Evolutionary conservation across 2,888 invertebrate genomes (phyloP).

Genomic region (Anodontia alba): DNA sequence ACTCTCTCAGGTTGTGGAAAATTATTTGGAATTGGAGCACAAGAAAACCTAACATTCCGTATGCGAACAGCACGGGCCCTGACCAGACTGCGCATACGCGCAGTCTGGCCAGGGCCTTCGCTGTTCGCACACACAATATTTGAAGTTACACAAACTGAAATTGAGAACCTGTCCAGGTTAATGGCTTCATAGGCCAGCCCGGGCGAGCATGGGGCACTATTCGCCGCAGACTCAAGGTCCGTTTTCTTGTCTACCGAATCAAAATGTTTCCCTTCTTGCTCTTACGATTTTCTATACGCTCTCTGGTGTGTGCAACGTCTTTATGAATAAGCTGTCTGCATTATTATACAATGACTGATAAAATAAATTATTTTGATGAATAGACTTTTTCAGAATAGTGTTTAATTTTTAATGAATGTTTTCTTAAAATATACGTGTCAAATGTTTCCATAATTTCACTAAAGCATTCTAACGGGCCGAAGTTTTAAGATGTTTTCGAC

Average conservation of each 20-base stretch:
- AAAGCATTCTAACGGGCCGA: background rate
- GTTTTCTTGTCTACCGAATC: background rate
- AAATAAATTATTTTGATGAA: slow-evolving; percentile 12
- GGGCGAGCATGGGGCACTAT: no score
- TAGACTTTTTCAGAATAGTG: background rate
- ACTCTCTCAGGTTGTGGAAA: no score
- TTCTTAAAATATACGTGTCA: slow-evolving; percentile 16
- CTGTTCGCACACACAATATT: background rate
- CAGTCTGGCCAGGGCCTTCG: background rate
- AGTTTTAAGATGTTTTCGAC: no score
- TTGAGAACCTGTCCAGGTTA: no score
- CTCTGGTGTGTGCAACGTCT: background rate
- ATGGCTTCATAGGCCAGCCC: no score
- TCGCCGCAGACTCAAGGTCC: no score
- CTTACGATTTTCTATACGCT: background rate
- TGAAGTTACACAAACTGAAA: no score
- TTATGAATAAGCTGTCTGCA: background rate
- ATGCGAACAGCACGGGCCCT: no score
- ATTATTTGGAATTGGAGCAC: no score
- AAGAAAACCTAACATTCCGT: no score
- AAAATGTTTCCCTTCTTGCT: background rate
- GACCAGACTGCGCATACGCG: background rate
- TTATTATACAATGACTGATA: slow-evolving; percentile 11
- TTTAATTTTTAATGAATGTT: background rate
- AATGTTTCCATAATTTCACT: background rate